Evolutionary conservation across 2,888 invertebrate genomes (phyloP).

Genomic region (Spicauda simplicius): DNA sequence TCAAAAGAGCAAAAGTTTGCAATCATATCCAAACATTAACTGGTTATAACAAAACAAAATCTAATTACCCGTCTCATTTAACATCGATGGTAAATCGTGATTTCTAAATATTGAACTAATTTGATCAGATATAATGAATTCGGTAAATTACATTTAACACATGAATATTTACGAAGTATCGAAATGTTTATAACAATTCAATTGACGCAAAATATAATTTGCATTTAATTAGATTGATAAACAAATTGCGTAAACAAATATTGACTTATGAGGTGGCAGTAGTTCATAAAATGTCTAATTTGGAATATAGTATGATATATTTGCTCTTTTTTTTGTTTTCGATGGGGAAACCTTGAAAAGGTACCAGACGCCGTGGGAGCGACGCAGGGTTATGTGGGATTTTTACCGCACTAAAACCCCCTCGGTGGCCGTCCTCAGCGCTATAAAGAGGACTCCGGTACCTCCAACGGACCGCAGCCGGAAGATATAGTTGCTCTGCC

Average conservation of each 20-base stretch:
- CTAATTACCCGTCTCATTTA: background rate
- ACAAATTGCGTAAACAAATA: background rate
- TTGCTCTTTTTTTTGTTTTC: background rate
- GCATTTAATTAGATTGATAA: conserved; percentile 5
- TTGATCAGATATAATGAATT: background rate
- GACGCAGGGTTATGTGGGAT: too few relatives aligned
- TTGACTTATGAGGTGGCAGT: background rate
- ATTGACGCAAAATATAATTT: conserved; percentile 6
- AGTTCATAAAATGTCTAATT: background rate
- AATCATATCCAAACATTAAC: background rate
- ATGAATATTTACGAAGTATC: conserved; percentile 1
- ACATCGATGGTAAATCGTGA: background rate
- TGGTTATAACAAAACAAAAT: background rate
- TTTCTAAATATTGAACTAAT: background rate
- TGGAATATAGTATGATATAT: background rate
- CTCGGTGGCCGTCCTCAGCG: too few relatives aligned
- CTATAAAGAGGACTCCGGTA: too few relatives aligned
- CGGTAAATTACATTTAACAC: background rate
- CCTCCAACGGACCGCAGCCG: too few relatives aligned
- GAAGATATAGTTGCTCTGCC: too few relatives aligned
- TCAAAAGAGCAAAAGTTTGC: too few relatives aligned
- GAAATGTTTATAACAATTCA: background rate
- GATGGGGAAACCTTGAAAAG: too few relatives aligned
- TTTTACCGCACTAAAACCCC: too few relatives aligned
- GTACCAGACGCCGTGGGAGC: too few relatives aligned